A percentile compares a stretch with the other conserved stretches of the same genome.
These are phyloP conservation scores for Crenuchus spilurus DNA, from an alignment of 2,797 vertebrate species.

Conservation along the genomic window DNA sequence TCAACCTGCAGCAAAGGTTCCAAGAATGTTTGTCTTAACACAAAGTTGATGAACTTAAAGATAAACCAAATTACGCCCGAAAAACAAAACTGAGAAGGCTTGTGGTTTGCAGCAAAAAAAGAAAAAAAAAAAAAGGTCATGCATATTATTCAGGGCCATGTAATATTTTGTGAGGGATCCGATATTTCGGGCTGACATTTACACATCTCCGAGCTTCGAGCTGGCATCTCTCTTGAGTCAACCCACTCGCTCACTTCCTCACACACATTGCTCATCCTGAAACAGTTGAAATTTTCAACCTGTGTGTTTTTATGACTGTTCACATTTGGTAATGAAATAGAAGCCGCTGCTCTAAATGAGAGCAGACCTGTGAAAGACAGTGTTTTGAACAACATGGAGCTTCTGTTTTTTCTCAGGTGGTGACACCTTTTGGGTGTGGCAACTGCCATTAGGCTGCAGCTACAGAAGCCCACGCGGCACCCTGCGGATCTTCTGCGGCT, in stretches of 20 bases:
- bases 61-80: constrained; percentile 70
- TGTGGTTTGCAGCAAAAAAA: constrained; percentile 80
- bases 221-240: constrained; percentile 58
- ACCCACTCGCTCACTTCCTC: constrained; percentile 51
- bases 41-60: constrained; percentile 54
- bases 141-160: constrained; percentile 50
- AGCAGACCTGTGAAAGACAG: not conserved
- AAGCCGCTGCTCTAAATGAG: not conserved
- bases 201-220: constrained; percentile 60
- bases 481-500: constrained; percentile 24
- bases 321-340: constrained; percentile 7
- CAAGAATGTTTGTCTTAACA: constrained; percentile 56
- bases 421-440: not conserved
- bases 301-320: constrained; percentile 22
- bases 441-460: not conserved
- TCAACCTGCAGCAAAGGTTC: constrained; percentile 23
- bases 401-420: not conserved
- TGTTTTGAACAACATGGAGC: not conserved
- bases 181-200: constrained; percentile 64
- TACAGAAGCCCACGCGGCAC: not conserved
- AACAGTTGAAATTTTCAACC: not conserved
- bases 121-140: constrained; percentile 47
- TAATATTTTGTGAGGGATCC: constrained; percentile 55
- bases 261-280: constrained; percentile 34
- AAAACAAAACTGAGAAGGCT: constrained; percentile 92